Evolutionary conservation across 2,888 invertebrate species (phyloP).

Genomic region (Meiosimyza decipiens): DNA sequence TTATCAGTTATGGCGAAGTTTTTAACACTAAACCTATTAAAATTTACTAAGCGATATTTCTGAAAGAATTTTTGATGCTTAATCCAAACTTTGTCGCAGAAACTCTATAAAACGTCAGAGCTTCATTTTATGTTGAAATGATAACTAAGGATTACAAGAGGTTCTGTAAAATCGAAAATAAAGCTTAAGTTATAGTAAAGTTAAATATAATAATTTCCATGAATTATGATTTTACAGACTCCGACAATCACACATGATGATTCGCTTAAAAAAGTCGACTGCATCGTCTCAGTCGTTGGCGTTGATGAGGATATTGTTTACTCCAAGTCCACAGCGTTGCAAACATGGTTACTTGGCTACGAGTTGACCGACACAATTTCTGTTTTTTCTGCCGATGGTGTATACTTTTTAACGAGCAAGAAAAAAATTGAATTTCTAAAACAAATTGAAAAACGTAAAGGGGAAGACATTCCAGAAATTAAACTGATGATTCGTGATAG

Average conservation of each 20-base stretch:
- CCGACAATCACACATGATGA: slow-evolving; percentile 74
- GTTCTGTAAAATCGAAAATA: too few relatives aligned
- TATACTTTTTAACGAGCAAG: slow-evolving; percentile 94
- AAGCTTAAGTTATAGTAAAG: too few relatives aligned
- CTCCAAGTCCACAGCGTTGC: slow-evolving; percentile 95
- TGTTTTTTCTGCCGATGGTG: slow-evolving; percentile 85
- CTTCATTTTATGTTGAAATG: too few relatives aligned
- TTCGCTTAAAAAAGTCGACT: slow-evolving; percentile 86
- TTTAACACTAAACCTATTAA: too few relatives aligned
- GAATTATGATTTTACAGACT: slow-evolving; percentile 63
- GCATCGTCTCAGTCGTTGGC: slow-evolving; percentile 90
- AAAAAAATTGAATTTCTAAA: slow-evolving; percentile 97
- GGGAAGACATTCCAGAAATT: slow-evolving; percentile 86
- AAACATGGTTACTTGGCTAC: slow-evolving; percentile 98
- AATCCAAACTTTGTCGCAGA: too few relatives aligned
- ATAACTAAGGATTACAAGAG: too few relatives aligned
- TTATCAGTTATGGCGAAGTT: too few relatives aligned
- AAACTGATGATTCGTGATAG: slow-evolving; percentile 90
- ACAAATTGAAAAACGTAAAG: slow-evolving; percentile 86
- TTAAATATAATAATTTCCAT: too few relatives aligned
- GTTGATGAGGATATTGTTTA: slow-evolving; percentile 95
- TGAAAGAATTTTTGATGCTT: too few relatives aligned
- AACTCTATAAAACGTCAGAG: too few relatives aligned
- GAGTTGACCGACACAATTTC: slow-evolving; percentile 96
- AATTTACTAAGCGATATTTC: too few relatives aligned